Conservation (phyloP, 2,888 invertebrate genomes). For the Sphinx pinastri region DNA sequence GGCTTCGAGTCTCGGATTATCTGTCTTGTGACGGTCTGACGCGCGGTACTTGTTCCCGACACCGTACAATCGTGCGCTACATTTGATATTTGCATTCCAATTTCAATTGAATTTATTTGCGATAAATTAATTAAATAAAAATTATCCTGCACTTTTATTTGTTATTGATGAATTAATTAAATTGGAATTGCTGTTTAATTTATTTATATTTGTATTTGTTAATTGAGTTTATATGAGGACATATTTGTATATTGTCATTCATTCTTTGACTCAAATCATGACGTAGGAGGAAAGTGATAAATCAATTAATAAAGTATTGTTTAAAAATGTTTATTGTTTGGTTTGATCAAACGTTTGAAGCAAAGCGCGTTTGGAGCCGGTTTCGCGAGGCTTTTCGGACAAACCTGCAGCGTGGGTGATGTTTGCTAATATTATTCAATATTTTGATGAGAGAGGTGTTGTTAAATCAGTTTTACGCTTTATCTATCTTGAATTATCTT, state of each 20-base stretch:
- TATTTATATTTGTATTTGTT: neutral
- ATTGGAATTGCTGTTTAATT: neutral
- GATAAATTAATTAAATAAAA: neutral
- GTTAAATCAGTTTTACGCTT: neutral
- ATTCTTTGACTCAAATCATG: no score
- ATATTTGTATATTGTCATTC: neutral
- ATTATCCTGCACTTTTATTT: neutral
- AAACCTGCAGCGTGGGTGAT: conserved; percentile 11
- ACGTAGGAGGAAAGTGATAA: no score
- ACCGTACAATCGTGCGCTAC: conserved; percentile 1
- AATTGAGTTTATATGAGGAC: neutral
- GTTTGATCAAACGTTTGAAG: conserved; percentile 6
- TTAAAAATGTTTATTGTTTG: no score
- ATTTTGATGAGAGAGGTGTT: conserved; percentile 9
- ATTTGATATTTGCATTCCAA: conserved; percentile 5
- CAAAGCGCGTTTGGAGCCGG: conserved; percentile 14
- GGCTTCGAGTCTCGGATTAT: conserved; percentile 23
- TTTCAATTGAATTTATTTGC: neutral
- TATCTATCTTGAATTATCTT: neutral
- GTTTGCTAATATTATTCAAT: conserved; percentile 13
- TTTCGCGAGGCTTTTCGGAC: conserved; percentile 19
- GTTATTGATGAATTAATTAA: neutral
- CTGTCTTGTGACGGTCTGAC: conserved; percentile 21
- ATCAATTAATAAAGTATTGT: no score
- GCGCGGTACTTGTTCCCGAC: conserved; percentile 19